These are phyloP conservation scores for Automeris io DNA, from an alignment of 2,888 invertebrate species.

Conservation along the genomic window DNA sequence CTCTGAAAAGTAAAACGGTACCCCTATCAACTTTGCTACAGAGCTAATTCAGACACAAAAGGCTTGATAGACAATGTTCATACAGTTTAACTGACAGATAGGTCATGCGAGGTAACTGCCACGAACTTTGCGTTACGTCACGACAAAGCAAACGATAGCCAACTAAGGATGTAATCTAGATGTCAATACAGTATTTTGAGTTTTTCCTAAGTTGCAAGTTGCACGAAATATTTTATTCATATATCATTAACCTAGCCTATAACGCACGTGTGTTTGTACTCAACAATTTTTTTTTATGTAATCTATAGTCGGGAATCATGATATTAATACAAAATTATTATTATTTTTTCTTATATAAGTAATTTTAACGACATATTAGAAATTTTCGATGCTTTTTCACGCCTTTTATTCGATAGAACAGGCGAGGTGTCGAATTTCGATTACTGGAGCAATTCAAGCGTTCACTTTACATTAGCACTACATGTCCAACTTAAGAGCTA, in stretches of 20 bases:
- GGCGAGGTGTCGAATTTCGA: neutral
- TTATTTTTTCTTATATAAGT: too few species aligned
- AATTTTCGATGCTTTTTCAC: neutral
- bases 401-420: neutral
- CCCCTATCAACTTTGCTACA: neutral
- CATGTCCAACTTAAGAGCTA: neutral
- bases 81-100: neutral
- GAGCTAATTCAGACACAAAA: constrained; percentile 3
- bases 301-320: too few species aligned
- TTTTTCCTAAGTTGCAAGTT: too few species aligned
- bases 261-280: too few species aligned
- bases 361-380: neutral
- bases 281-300: too few species aligned
- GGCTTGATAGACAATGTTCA: neutral
- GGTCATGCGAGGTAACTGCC: neutral
- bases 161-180: constrained; percentile 5
- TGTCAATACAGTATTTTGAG: too few species aligned
- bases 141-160: constrained; percentile 3
- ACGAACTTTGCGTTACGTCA: neutral
- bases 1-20: too few species aligned
- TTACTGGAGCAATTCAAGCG: neutral
- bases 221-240: too few species aligned
- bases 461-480: neutral
- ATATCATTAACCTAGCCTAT: too few species aligned
- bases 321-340: too few species aligned